Evolutionary conservation across 2,888 invertebrate species (phyloP), one percentile per base, ranked within the genome.

Genomic region (Campopleginae sp.): DNA sequence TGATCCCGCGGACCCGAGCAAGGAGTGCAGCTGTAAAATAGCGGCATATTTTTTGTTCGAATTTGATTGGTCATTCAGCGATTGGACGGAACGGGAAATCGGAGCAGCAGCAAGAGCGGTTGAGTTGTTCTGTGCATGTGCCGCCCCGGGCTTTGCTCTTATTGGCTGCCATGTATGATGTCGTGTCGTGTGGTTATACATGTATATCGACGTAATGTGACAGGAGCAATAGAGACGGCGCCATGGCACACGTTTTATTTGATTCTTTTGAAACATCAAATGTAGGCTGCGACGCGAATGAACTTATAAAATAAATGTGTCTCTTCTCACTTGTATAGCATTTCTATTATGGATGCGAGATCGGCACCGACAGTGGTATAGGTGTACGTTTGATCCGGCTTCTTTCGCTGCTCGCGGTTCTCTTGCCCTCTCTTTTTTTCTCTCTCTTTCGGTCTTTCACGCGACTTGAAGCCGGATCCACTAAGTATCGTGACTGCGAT

Each of bases 401-500:
- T 65, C 48, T 31, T 38, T 58, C 68, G 58, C 44, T 70, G 44
- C 27, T 58, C 38, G 12, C 6, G 68, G 54, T 46, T 65, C 54
- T 23, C 63, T 66, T 46, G 14, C 23, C 51, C 61, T 5, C 44
- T n/a, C 33, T 70, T 63, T 23, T 19, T 17, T 19, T 63, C 23
- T 31, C 14, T 48, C 38, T 68, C 17, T 6, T n/a, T 70, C 58
- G 65, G 27, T 44, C 38, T 81, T 33, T 42, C 23, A 14, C 27
- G 48, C 23, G 46, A 68, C 65, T 79, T 74, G 17, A 65, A 66
- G 82, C 87, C 84, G 89, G 88, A 88, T 89, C 86, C 88, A 84
- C 87, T 88, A 87, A 86, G 79, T 86, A 89, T 89, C 87, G 77
- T 72, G 68, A 54, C 71, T 44, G 44, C 80, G 86, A 90, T 90